Evolutionary conservation across 1,140 invertebrate genomes (phyloP), one percentile per base, ranked within the genome.

Genomic region (Cydia amplana): DNA sequence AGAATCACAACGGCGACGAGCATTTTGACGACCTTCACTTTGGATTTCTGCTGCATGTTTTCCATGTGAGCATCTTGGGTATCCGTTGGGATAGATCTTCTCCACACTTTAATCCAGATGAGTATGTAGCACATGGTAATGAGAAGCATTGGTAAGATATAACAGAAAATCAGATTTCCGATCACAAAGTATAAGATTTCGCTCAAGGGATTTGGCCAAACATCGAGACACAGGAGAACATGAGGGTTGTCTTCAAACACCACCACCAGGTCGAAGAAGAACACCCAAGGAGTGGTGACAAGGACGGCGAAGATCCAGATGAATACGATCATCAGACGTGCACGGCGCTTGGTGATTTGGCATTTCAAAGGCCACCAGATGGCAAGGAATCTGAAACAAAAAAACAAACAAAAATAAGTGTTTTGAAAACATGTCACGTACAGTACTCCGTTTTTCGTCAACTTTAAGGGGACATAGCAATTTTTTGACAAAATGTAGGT

Each of bases 21-120:
- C 98, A 99, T 99, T 92, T 99, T 99, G 4, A 99, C 96, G 20
- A 99, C 98, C 88, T 98, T 98, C 20, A 97, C 96, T 93, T 98
- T 98, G 12, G 97, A 98, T 90, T 98, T 97, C 83, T 98, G 97
- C 89, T 97, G 97, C 95, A 97, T 96, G 51, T 96, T 94, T 86
- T 98, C 97, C 95, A 98, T 97, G 85, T 97, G 96, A 0, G 96
- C 97, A 88, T 98, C 97, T 87, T 98, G 97, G 1, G 97, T 96
- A 81, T 98, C 97, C 0, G 97, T 97, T 0, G 97, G 98, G 76
- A 98, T 98, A 74, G 96, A 94, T 14, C 98, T 93, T 49, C 96
- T 95, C 94, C 96, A 98, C 0, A 99, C 98, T 87, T 97, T 97
- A 78, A 98, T 95, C 96, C 97, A 99, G 76, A 99, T 99, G 43